phyloP scores from a whole-genome alignment of 2,113 vertebrate species.

The Ageneiosus marmoratus region DNA sequence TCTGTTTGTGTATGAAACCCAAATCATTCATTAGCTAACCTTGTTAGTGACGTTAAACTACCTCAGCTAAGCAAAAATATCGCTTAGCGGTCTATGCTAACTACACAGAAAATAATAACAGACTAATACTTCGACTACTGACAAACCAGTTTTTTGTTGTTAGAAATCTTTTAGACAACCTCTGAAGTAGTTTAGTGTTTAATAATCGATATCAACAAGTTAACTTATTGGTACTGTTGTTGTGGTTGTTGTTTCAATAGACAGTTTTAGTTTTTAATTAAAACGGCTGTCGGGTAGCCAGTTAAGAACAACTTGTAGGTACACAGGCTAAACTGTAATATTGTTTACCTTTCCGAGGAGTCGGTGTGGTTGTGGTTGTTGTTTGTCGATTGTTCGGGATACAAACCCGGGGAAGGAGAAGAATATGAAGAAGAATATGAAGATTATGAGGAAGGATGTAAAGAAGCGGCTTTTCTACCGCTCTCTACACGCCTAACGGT shows the following conservation, averaged over 20 bases:
- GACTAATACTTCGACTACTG: too few relatives aligned
- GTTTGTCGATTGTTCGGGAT: background rate
- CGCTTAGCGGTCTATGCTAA: background rate
- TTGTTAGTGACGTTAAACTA: background rate
- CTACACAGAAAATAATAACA: background rate
- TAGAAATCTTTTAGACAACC: too few relatives aligned
- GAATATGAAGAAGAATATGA: too few relatives aligned
- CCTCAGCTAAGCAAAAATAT: background rate
- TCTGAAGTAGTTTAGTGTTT: background rate
- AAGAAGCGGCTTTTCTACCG: background rate
- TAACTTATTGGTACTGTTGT: too few relatives aligned
- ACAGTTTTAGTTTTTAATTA: background rate
- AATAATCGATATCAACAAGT: background rate
- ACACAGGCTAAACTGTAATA: too few relatives aligned
- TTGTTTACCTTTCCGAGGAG: slow-evolving; percentile 18
- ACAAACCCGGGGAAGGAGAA: too few relatives aligned
- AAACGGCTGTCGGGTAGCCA: too few relatives aligned
- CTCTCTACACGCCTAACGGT: background rate
- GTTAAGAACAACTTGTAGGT: too few relatives aligned
- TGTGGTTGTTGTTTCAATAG: too few relatives aligned
- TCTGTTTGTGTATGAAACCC: background rate
- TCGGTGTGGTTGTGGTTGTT: background rate
- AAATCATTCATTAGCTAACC: background rate
- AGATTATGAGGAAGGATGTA: too few relatives aligned
- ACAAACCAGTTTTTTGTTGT: background rate